phyloP scores from a whole-genome alignment of 2,888 invertebrate genomes.

The Glomeris marginata region DNA sequence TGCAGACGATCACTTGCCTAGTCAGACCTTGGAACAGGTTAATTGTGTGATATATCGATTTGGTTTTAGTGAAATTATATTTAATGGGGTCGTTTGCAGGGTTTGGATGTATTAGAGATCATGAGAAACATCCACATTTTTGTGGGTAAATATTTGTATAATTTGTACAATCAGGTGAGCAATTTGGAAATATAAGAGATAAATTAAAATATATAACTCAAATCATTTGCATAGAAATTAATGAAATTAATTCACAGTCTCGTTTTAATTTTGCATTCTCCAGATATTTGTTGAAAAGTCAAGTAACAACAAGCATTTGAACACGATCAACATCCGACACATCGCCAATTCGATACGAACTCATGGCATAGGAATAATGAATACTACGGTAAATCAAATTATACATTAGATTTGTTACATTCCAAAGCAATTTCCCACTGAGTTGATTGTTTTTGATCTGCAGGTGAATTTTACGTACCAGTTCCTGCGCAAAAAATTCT shows the following conservation, averaged over 20 bases:
- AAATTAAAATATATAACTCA: too few species aligned
- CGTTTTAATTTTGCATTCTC: too few species aligned
- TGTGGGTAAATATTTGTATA: constrained; percentile 83
- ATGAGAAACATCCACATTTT: constrained; percentile 94
- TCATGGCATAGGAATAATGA: constrained; percentile 92
- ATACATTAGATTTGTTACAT: neutral
- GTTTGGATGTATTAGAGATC: constrained; percentile 88
- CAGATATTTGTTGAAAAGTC: constrained; percentile 76
- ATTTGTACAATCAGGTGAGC: constrained; percentile 71
- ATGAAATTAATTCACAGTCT: too few species aligned
- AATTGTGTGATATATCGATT: neutral
- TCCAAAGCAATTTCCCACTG: too few species aligned
- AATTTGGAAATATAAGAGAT: too few species aligned
- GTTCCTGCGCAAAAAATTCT: constrained; percentile 82
- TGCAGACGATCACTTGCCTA: constrained; percentile 85
- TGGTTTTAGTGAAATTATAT: neutral
- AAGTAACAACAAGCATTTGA: constrained; percentile 82
- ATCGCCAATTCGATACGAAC: constrained; percentile 93
- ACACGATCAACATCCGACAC: constrained; percentile 87
- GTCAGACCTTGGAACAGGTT: constrained; percentile 86
- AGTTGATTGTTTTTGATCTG: constrained; percentile 17
- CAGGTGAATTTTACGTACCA: constrained; percentile 76
- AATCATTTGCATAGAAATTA: neutral
- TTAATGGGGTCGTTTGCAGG: constrained; percentile 34
- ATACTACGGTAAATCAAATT: constrained; percentile 53